Percentiles rank a stretch among this genome's conserved stretches.
Evolutionary conservation across 2,797 vertebrate genomes (phyloP).

Genomic region (Malurus leucopterus): DNA sequence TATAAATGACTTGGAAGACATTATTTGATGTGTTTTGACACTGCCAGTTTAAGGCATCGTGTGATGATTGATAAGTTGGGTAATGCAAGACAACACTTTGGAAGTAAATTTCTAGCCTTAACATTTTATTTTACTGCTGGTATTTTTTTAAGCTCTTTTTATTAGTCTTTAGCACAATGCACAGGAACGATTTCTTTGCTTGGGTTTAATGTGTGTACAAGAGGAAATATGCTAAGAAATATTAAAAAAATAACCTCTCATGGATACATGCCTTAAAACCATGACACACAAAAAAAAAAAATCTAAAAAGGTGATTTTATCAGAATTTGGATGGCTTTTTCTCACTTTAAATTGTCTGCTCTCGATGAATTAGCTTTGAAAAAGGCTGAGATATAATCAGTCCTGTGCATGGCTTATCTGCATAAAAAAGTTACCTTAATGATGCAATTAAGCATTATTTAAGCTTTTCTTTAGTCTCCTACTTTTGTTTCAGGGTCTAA

Average conservation of each 20-base stretch:
- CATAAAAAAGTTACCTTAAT: background rate
- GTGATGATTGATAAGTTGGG: background rate
- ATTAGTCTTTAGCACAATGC: background rate
- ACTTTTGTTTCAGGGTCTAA: background rate
- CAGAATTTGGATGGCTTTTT: background rate
- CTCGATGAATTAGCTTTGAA: background rate
- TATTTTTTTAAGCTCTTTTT: background rate
- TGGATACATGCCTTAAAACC: accelerated
- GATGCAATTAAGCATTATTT: background rate
- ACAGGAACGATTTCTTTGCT: background rate
- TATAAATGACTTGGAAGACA: background rate
- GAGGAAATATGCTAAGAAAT: background rate
- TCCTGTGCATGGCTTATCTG: background rate
- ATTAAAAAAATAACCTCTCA: background rate
- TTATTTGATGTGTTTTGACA: background rate
- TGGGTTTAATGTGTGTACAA: background rate
- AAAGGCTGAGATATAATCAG: background rate
- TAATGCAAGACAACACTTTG: background rate
- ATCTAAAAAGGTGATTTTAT: background rate
- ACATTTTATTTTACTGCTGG: background rate
- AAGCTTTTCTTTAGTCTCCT: background rate
- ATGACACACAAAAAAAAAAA: background rate
- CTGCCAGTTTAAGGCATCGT: background rate
- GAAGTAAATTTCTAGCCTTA: background rate
- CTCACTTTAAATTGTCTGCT: background rate